Evolutionary conservation across 2,113 vertebrate genomes (phyloP), one percentile per base, ranked within the genome.

Genomic region (Ptilonorhynchus violaceus): DNA sequence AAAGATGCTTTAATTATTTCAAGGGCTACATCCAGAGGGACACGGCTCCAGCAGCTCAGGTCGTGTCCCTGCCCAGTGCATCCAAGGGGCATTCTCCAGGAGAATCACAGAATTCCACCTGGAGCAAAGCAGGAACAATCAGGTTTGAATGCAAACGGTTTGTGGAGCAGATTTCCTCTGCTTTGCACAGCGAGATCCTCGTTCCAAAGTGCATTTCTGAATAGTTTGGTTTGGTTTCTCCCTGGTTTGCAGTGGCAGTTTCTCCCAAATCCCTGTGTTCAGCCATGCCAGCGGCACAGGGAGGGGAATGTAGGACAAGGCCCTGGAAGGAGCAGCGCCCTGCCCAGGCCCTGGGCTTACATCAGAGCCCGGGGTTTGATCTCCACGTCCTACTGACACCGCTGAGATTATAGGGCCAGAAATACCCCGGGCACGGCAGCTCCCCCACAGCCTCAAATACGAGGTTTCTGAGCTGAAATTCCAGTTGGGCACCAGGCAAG

Each of bases 21-120:
- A 15, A 25, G 13, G 4, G 41, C 39, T 21, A 47, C 41, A 13
- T 42, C 33, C 37, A 42, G 21, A 47, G 58, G 23, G 67, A 56
- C 27, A 17, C 5, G 13, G 7, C 49, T 24, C 52, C 8, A 58
- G 41, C 30, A 28, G 84, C 37, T 60, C 47, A 78, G 59, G 42
- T 37, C 37, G 18, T 9, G 12, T 41, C 21, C n/a, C 31, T 25
- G 13, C 30, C 7, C 52, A 15, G 35, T 0, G 12, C 6, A 25
- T 1, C 20, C 35, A 21, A 7, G 18, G 39, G 1, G 55, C 19
- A 22, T 37, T 44, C 16, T 13, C 46, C 46, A 46, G 46, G 46
- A 46, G 46, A 46, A 5, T 19, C 13, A 44, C 1, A 11, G 42
- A 7, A 39, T 39, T 39, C 37, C 37, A 39, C 8, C 37, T 39